Evolutionary conservation across 2,797 vertebrate genomes (phyloP), one percentile per base, ranked within the genome.

Genomic region (Mormyrops boulengeri): DNA sequence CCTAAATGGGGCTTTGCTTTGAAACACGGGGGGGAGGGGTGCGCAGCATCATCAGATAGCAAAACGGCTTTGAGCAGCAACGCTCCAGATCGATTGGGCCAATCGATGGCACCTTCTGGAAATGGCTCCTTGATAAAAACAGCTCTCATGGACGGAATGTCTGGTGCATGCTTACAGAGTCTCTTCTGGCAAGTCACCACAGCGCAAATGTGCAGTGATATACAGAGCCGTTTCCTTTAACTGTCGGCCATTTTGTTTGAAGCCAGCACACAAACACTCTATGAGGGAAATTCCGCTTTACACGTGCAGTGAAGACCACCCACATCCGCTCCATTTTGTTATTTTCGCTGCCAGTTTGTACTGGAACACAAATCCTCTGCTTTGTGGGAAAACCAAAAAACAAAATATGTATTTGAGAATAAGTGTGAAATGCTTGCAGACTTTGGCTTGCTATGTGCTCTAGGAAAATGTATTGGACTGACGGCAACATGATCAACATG

Each of bases 381-480:
- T 80, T 38, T 44, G 38, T 5, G 1, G 73, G 38, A 44, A 44
- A 41, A 80, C 12, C 14, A 80, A 80, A 44, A 80, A 80, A 44
- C 73, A 80, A 82, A 86, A 9, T 26, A 73, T 89, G 89, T 52
- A 7, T 55, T 50, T 55, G 50, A 6, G 53, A 77, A 26, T 88
- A 89, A 44, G 89, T 90, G 88, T 90, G 89, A 80, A 44, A 80
- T 41, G 38, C 73, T 80, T 80, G 73, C 73, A 80, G 17, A 80
- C 38, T 41, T 80, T 77, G 69, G 73, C 73, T 80, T 80, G 19
- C 22, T 50, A 9, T 85, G 44, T n/a, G 9, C 17, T 53, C 90
- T 86, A 98, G 97, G 52, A 97, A 97, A 90, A 96, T 98, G n/a
- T 98, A 96, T 92, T 98, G 97, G 97, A 97, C 95, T 0, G 97